Base-by-base conservation (phyloP, 1,140 invertebrate genomes). In the Drosophila kepulauana region DNA sequence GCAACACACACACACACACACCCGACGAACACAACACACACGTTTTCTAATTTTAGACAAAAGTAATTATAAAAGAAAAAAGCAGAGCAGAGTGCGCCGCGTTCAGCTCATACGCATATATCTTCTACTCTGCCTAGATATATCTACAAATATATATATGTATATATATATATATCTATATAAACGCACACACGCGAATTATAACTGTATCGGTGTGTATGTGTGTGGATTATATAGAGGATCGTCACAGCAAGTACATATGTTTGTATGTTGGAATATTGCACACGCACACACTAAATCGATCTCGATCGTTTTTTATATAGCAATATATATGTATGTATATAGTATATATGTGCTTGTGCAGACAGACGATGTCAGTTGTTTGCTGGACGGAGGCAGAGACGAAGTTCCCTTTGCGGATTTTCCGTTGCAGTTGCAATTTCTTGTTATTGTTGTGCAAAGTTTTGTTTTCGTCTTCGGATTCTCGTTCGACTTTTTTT, bases 11-110 rank as follows among this genome's bases (percentile, higher is more conserved):
- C n/a, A n/a, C n/a, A n/a, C n/a, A n/a, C 49, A 65, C 63, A 70
- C 65, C 71, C 71, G 71, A 74, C 71, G 71, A 61, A 71, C 67
- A 75, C 81, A 82, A 86, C 81, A 91, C 86, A 90, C 90, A 92
- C 91, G 89, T 92, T 84, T 92, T 92, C 91, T 92, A 92, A 92
- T 91, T 92, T 92, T 92, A 92, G 91, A 91, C 91, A 92, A 91
- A 89, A 89, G 91, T 92, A 92, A 92, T 92, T 92, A 92, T 91
- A 92, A 90, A 90, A 80, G 73, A 86, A 87, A 87, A 89, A 89
- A 89, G 70, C 81, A 82, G 84, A 89, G 85, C 85, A 85, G 85
- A 89, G 85, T 89, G 86, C 85, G 85, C 85, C 78, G 81, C 85
- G 85, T 78, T 86, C 78, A 85, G 81, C 82, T 80, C 81, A 85